phyloP scores from a whole-genome alignment of 1,140 invertebrate species.

The Laupala kohalensis region DNA sequence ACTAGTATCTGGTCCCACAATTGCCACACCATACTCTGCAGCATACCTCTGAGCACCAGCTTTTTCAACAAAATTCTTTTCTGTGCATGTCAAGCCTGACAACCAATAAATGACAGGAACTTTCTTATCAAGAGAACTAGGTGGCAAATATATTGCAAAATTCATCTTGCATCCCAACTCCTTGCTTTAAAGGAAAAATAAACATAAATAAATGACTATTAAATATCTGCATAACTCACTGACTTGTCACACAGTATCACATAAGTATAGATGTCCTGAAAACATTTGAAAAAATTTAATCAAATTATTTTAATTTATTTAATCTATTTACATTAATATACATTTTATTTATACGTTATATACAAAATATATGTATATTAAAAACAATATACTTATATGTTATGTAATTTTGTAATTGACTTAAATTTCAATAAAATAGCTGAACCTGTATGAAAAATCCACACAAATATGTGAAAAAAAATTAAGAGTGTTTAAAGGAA shows the following conservation, averaged over 20 bases:
- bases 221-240: not conserved
- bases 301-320: not conserved
- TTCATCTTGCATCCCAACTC: conserved; percentile 82
- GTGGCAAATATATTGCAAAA: conserved; percentile 81
- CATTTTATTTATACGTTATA: not conserved
- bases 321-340: not conserved
- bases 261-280: not conserved
- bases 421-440: no score
- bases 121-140: conserved; percentile 48
- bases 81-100: conserved; percentile 88
- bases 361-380: not conserved
- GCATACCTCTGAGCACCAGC: conserved; percentile 83
- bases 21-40: conserved; percentile 62
- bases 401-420: no score
- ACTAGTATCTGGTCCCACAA: conserved; percentile 92
- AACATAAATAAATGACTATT: no score
- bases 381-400: no score
- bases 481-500: no score
- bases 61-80: conserved; percentile 94
- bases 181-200: conserved; percentile 1
- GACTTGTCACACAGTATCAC: not conserved
- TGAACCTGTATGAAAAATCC: no score
- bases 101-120: conserved; percentile 85
- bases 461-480: no score
- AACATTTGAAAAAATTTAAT: not conserved